Conservation (phyloP, 2,113 vertebrate species). For the Zosterops borbonicus region DNA sequence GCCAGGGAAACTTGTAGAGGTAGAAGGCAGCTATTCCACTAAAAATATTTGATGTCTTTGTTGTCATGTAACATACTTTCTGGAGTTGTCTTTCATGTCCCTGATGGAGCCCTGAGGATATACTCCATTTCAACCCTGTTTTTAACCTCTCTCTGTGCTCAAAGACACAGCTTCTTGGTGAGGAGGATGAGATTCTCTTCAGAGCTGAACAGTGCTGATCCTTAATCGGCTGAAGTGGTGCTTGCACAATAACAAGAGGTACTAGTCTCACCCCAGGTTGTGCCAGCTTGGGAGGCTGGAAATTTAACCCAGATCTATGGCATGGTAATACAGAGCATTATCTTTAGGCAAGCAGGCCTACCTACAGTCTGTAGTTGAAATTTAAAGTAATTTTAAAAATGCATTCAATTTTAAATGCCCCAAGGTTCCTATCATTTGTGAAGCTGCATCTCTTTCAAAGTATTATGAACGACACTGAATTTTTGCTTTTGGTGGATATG, state of each 20-base stretch:
- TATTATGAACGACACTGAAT: background rate
- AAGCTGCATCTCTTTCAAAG: conserved; percentile 35
- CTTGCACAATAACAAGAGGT: conserved; percentile 56
- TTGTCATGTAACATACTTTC: conserved; percentile 61
- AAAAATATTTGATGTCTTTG: conserved; percentile 71
- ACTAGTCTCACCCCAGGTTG: conserved; percentile 58
- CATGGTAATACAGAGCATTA: conserved; percentile 54
- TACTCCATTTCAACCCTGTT: conserved; percentile 58
- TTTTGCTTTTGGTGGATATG: conserved; percentile 17
- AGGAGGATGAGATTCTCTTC: conserved; percentile 67
- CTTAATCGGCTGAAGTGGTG: conserved; percentile 60
- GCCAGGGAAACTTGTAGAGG: conserved; percentile 26
- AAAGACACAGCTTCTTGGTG: conserved; percentile 51
- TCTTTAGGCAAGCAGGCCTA: conserved; percentile 52
- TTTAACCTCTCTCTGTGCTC: conserved; percentile 63
- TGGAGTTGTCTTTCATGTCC: conserved; percentile 67
- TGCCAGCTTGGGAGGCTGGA: conserved; percentile 37
- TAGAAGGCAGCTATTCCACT: conserved; percentile 19
- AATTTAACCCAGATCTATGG: conserved; percentile 48
- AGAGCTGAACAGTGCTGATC: conserved; percentile 37
- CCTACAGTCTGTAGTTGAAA: conserved; percentile 46
- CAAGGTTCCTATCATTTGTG: conserved; percentile 43
- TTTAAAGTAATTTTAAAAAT: conserved; percentile 56
- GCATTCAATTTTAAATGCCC: conserved; percentile 57
- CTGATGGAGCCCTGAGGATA: conserved; percentile 64